Percentiles rank a stretch among this genome's conserved stretches.
phyloP scores from a whole-genome alignment of 2,888 invertebrate species.

The Elysia crispata region DNA sequence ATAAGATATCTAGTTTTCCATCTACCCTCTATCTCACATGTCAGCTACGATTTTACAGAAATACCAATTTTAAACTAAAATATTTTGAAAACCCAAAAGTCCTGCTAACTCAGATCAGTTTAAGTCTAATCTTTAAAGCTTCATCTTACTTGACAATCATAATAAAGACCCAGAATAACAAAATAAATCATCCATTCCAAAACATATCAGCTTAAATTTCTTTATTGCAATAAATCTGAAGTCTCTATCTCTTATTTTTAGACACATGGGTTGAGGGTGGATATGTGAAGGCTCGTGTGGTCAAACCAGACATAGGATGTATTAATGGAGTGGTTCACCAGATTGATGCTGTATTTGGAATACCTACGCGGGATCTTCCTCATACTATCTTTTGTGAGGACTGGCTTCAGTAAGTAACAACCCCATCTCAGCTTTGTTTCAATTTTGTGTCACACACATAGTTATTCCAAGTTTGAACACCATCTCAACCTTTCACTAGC shows the following conservation, averaged over 20 bases:
- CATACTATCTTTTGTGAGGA: constrained; percentile 53
- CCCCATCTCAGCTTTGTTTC: neutral
- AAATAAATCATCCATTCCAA: too few species aligned
- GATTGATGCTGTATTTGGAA: constrained; percentile 61
- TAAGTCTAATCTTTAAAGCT: too few species aligned
- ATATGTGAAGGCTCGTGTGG: constrained; percentile 92
- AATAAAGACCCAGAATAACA: too few species aligned
- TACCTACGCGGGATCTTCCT: constrained; percentile 55
- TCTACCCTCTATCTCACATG: too few species aligned
- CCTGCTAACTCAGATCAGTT: too few species aligned
- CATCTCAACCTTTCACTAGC: neutral
- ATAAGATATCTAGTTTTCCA: too few species aligned
- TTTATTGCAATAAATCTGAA: too few species aligned
- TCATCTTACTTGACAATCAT: too few species aligned
- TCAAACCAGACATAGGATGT: constrained; percentile 86
- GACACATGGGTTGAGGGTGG: constrained; percentile 93
- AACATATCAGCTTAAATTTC: too few species aligned
- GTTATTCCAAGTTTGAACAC: neutral
- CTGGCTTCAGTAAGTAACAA: constrained; percentile 53
- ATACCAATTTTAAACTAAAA: too few species aligned
- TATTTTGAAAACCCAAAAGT: too few species aligned
- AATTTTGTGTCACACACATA: neutral
- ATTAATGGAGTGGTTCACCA: constrained; percentile 64
- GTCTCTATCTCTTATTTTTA: constrained; percentile 53
- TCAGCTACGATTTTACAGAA: too few species aligned